Conservation (phyloP, 2,888 invertebrate species). For the Priocnemis perturbator region DNA sequence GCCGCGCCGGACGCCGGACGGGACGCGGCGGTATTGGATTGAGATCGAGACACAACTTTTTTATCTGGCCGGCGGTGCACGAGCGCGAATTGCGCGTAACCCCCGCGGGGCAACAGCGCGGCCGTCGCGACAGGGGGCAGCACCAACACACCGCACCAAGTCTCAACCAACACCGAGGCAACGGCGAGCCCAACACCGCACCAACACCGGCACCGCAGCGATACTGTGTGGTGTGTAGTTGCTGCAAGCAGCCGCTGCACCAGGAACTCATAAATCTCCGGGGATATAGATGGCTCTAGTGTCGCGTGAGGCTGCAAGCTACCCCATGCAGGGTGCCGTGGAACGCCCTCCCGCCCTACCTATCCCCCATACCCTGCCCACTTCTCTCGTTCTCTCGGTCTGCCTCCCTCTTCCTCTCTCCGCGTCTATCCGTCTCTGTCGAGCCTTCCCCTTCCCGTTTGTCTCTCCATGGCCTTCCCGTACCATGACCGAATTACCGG, state of each 20-base stretch:
- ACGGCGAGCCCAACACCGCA: background rate
- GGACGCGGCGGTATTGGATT: slow-evolving; percentile 67
- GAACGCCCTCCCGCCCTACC: slow-evolving; percentile 67
- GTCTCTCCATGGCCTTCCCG: slow-evolving; percentile 9
- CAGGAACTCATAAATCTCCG: slow-evolving; percentile 73
- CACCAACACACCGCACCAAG: slow-evolving; percentile 60
- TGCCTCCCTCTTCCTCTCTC: slow-evolving; percentile 39
- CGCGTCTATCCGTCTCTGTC: too few species aligned
- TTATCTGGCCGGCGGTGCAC: slow-evolving; percentile 67
- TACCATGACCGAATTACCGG: slow-evolving; percentile 66
- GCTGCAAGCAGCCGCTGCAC: slow-evolving; percentile 72
- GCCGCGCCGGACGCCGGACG: too few species aligned
- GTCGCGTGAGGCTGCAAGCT: slow-evolving; percentile 74
- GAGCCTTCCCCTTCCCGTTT: slow-evolving; percentile 14
- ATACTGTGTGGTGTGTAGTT: slow-evolving; percentile 69
- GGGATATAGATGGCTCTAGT: slow-evolving; percentile 75
- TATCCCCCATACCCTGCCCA: slow-evolving; percentile 58
- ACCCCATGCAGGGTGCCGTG: slow-evolving; percentile 74
- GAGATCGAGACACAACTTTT: slow-evolving; percentile 70
- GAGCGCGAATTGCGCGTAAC: slow-evolving; percentile 75
- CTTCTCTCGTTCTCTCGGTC: slow-evolving; percentile 42
- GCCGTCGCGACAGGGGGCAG: slow-evolving; percentile 72
- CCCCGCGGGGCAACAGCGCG: slow-evolving; percentile 74
- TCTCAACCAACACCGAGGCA: slow-evolving; percentile 3
- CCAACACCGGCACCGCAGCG: slow-evolving; percentile 28